phyloP scores from a whole-genome alignment of 1,140 invertebrate species.

The Drosophila littoralis region DNA sequence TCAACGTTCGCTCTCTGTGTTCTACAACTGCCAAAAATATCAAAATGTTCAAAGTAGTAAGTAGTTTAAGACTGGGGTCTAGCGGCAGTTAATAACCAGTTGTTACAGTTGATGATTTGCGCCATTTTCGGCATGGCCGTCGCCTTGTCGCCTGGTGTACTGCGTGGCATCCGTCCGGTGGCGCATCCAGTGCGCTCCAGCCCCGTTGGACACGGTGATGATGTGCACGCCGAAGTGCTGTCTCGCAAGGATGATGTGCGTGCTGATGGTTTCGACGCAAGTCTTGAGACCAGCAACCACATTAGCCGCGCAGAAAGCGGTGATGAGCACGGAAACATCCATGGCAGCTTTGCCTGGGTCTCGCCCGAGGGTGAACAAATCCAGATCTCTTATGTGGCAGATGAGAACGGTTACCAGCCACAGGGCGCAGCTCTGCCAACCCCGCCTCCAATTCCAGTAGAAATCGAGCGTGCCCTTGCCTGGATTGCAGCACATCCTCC shows the following conservation, averaged over 20 bases:
- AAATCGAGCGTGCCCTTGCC: constrained; percentile 72
- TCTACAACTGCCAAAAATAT: constrained; percentile 38
- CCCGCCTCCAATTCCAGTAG: constrained; percentile 63
- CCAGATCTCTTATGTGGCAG: constrained; percentile 12
- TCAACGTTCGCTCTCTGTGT: constrained; percentile 50
- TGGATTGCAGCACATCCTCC: constrained; percentile 84
- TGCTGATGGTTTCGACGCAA: background rate
- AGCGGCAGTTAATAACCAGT: background rate
- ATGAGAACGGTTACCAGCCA: constrained; percentile 77
- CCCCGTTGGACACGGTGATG: background rate
- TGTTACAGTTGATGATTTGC: constrained; percentile 15
- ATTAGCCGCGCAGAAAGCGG: background rate
- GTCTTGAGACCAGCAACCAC: background rate
- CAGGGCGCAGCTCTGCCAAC: constrained; percentile 84
- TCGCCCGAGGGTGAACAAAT: constrained; percentile 24
- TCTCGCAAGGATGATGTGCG: background rate
- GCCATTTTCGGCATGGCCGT: constrained; percentile 12
- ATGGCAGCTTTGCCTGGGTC: constrained; percentile 13
- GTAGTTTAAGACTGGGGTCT: background rate
- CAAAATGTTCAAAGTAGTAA: constrained; percentile 72
- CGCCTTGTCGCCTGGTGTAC: background rate
- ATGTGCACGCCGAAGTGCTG: background rate
- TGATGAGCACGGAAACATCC: constrained; percentile 16
- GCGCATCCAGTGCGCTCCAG: background rate
- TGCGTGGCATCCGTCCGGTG: background rate